Evolutionary conservation across 2,888 invertebrate species (phyloP).

Genomic region (Dolomedes plantarius): DNA sequence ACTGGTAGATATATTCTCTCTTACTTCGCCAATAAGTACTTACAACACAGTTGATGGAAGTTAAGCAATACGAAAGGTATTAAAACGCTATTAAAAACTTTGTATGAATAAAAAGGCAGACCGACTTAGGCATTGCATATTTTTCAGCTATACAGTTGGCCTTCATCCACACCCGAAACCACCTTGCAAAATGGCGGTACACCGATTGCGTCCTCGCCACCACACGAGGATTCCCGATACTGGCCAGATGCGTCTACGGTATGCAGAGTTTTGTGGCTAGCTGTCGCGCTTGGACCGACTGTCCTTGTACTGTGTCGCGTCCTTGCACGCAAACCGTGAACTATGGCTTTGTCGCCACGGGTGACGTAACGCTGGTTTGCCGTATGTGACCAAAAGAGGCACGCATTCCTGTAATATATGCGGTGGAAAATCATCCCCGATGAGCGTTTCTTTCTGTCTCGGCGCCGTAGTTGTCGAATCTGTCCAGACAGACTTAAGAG

Average conservation of each 20-base stretch:
- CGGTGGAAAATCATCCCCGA: background rate
- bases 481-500: too few species aligned
- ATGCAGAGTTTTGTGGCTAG: background rate
- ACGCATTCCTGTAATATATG: slow-evolving; percentile 47
- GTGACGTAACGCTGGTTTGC: slow-evolving; percentile 18
- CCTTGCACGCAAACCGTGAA: slow-evolving; percentile 59
- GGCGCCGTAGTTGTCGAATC: too few species aligned
- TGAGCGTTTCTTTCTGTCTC: background rate
- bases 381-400: slow-evolving; percentile 45
- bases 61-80: too few species aligned
- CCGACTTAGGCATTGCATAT: too few species aligned
- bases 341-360: slow-evolving; percentile 9
- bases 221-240: background rate
- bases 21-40: too few species aligned
- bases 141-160: too few species aligned
- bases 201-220: background rate
- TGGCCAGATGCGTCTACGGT: background rate
- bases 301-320: slow-evolving; percentile 2
- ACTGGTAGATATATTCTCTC: too few species aligned
- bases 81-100: too few species aligned
- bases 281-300: slow-evolving; percentile 14
- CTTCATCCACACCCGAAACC: too few species aligned
- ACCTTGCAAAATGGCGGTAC: background rate
- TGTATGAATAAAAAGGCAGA: too few species aligned
- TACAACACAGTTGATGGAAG: too few species aligned